A percentile compares a stretch with the other conserved stretches of the same genome.
These are phyloP conservation scores for Lordiphosa mommai DNA, from an alignment of 1,140 invertebrate species.

Conservation along the genomic window DNA sequence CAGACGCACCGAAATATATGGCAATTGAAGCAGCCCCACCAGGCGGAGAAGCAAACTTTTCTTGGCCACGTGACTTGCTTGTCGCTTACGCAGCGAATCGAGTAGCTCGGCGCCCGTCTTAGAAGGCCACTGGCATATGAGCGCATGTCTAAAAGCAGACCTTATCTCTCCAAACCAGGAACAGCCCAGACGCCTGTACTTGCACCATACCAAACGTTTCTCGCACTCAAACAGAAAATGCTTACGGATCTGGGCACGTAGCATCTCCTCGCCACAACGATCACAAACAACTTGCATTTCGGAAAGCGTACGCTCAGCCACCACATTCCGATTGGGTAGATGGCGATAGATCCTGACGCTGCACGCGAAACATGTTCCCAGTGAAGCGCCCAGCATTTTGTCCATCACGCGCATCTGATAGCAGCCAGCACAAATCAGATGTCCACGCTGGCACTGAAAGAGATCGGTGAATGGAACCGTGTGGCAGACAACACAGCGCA, in stretches of 20 bases:
- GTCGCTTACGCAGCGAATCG: neutral
- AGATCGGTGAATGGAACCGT: neutral
- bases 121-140: conserved; percentile 1
- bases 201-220: conserved; percentile 5
- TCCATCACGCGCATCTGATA: conserved; percentile 31
- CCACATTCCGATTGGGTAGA: neutral
- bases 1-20: conserved; percentile 3
- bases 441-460: conserved; percentile 16
- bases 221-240: conserved; percentile 4
- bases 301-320: neutral
- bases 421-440: conserved; percentile 35
- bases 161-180: conserved; percentile 9
- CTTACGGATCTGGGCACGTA: neutral
- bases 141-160: neutral
- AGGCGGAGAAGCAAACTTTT: neutral
- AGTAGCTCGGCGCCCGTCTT: conserved; percentile 16
- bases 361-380: conserved; percentile 33
- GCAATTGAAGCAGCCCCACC: conserved; percentile 9
- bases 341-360: conserved; percentile 18
- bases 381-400: conserved; percentile 8
- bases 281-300: neutral
- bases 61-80: neutral
- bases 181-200: conserved; percentile 30
- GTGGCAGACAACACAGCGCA: conserved; percentile 17
- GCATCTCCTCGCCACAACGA: neutral